These are phyloP conservation scores for Antennarius maculatus DNA, from an alignment of 2,797 vertebrate species.

Conservation along the genomic window DNA sequence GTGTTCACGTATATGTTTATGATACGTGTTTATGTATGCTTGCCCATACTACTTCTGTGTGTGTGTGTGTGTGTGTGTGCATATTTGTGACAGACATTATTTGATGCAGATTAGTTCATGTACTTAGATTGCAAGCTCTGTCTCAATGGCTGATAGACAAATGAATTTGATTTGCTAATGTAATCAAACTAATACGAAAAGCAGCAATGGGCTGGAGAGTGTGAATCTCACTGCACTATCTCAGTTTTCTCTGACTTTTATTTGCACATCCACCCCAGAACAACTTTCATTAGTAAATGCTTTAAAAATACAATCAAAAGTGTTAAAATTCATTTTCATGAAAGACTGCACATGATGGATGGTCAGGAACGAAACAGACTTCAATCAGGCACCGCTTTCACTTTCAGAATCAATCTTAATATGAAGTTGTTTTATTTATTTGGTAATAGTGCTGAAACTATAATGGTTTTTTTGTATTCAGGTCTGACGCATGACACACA, in stretches of 20 bases:
- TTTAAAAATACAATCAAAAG: constrained; percentile 19
- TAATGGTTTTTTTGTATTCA: not conserved
- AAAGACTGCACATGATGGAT: not conserved
- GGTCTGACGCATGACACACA: constrained; percentile 29
- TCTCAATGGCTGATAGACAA: constrained; percentile 95
- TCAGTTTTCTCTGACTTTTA: constrained; percentile 43
- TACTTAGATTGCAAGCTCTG: constrained; percentile 94
- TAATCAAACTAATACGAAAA: constrained; percentile 99
- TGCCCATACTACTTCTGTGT: constrained; percentile 22
- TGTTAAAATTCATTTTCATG: constrained; percentile 25
- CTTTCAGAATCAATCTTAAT: constrained; percentile 19
- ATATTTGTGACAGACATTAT: constrained; percentile 86
- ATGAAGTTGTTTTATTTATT: constrained; percentile 15
- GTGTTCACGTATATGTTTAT: constrained; percentile 14
- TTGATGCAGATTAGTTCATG: constrained; percentile 97
- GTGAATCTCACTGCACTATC: constrained; percentile 60
- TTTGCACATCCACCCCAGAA: constrained; percentile 29
- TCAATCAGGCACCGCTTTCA: constrained; percentile 3
- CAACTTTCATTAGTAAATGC: constrained; percentile 15
- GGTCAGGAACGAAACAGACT: constrained; percentile 12
- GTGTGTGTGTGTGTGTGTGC: constrained; percentile 18
- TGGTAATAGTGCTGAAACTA: not conserved
- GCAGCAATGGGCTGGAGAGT: constrained; percentile 63
- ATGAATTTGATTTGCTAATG: constrained; percentile 99
- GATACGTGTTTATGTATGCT: constrained; percentile 19